These are phyloP conservation scores for Parnassius apollo DNA, from an alignment of 2,888 invertebrate species.

Conservation along the genomic window DNA sequence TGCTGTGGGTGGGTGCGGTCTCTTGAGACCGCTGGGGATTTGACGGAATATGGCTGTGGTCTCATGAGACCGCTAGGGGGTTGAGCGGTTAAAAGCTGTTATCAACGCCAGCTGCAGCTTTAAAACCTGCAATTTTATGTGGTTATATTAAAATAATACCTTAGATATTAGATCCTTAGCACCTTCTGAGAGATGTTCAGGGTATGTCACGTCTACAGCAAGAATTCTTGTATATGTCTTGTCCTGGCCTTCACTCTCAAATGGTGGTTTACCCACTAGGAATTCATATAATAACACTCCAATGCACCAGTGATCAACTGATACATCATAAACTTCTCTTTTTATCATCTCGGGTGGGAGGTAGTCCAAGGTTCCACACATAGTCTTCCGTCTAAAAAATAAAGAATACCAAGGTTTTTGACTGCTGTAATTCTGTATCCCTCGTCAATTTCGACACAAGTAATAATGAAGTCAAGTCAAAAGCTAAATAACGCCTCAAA, in stretches of 20 bases:
- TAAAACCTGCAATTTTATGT: too few species aligned
- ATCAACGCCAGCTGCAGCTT: too few species aligned
- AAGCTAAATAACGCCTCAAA: too few species aligned
- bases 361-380: conserved; percentile 98
- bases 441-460: too few species aligned
- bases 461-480: too few species aligned
- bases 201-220: conserved; percentile 84
- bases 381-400: conserved; percentile 87
- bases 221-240: conserved; percentile 88
- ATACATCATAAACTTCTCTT: conserved; percentile 88
- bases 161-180: conserved; percentile 89
- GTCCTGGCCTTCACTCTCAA: conserved; percentile 88
- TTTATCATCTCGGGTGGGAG: conserved; percentile 98
- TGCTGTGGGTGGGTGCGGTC: too few species aligned
- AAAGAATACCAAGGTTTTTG: not conserved
- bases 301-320: conserved; percentile 93
- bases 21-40: too few species aligned
- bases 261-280: conserved; percentile 95
- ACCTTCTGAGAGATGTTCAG: conserved; percentile 83
- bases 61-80: too few species aligned
- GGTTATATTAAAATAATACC: conserved; percentile 57
- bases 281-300: conserved; percentile 97
- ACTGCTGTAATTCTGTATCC: too few species aligned
- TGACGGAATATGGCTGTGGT: too few species aligned
- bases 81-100: too few species aligned